Conservation (phyloP, 1,140 invertebrate genomes). For the Rhizoglyphus robini region DNA sequence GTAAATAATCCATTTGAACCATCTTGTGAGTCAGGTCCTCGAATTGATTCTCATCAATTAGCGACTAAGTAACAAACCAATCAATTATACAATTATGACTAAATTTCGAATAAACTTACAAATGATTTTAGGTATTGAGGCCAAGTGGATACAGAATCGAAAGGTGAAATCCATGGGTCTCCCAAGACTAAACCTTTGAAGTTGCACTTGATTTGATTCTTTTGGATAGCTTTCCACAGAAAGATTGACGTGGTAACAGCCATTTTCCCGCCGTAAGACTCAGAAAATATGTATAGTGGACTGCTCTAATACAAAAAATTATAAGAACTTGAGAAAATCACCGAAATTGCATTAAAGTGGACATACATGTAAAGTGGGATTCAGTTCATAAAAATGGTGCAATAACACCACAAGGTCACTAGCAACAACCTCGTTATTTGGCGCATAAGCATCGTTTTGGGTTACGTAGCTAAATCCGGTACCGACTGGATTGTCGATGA, state of each 20-base stretch:
- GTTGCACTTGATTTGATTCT: constrained; percentile 49
- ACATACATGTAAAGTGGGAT: constrained; percentile 45
- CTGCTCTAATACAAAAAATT: constrained; percentile 41
- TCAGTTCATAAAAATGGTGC: constrained; percentile 44
- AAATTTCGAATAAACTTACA: constrained; percentile 35
- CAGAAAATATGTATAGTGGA: constrained; percentile 63
- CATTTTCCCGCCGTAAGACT: constrained; percentile 84
- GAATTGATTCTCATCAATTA: constrained; percentile 37
- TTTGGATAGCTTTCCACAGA: constrained; percentile 49
- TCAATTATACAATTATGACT: background rate
- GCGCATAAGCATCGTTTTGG: constrained; percentile 39
- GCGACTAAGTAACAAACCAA: constrained; percentile 32
- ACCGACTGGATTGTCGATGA: constrained; percentile 76
- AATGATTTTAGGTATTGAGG: constrained; percentile 53
- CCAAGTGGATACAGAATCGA: constrained; percentile 64
- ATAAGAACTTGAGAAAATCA: no score
- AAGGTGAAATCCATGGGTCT: constrained; percentile 70
- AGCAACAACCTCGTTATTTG: constrained; percentile 56
- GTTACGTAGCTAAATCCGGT: constrained; percentile 71
- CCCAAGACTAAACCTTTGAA: constrained; percentile 62
- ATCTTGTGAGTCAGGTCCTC: constrained; percentile 29
- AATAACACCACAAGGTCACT: constrained; percentile 58
- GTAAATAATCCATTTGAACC: constrained; percentile 29
- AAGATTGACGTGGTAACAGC: constrained; percentile 54
- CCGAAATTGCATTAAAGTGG: no score